Conservation (phyloP, 1,140 invertebrate species). For the Tetragnatha versicolor region DNA sequence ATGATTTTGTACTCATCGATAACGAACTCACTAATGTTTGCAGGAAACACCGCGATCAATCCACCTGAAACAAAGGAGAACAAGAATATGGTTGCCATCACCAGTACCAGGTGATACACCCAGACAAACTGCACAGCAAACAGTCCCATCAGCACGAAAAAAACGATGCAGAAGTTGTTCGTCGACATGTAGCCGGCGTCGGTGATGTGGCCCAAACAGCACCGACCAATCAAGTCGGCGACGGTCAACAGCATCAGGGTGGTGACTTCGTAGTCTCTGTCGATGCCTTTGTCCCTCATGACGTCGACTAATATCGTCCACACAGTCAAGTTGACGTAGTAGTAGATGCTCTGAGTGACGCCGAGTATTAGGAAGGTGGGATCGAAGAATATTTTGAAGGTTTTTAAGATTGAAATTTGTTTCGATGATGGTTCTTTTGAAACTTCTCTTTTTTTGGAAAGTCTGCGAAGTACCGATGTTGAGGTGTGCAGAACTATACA, state of each 20-base stretch:
- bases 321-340: neutral
- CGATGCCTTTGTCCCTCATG: neutral
- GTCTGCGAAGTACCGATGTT: no score
- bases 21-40: no score
- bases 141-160: neutral
- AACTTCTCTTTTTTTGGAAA: no score
- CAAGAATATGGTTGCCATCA: no score
- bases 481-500: no score
- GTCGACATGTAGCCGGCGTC: neutral
- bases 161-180: neutral
- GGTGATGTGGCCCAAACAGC: neutral
- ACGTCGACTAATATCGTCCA: neutral
- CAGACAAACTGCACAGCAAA: no score
- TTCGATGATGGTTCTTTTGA: no score
- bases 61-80: no score
- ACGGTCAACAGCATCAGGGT: neutral
- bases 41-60: no score
- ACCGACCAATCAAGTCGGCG: neutral
- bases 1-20: no score
- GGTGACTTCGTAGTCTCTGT: neutral
- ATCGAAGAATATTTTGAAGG: neutral
- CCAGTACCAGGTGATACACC: no score
- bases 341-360: neutral
- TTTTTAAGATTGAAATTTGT: no score
- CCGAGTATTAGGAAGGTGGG: neutral